Evolutionary conservation across 2,113 vertebrate species (phyloP).

Genomic region (Emydura subglobosa): DNA sequence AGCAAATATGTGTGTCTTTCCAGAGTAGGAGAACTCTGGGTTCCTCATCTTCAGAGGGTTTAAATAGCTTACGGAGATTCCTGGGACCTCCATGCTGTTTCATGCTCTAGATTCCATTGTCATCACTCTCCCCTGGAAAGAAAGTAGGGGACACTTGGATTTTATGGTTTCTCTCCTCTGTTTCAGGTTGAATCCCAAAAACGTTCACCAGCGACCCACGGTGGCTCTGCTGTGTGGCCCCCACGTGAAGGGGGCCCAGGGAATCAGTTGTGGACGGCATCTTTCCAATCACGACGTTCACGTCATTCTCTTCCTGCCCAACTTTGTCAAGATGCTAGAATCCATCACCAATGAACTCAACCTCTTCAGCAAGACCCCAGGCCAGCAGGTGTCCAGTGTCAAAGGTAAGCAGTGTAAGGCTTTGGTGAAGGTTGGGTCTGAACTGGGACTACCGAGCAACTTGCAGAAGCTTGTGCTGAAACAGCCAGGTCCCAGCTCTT

Average conservation of each 20-base stretch:
- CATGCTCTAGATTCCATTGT: background rate
- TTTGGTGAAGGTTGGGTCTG: background rate
- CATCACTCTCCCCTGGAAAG: background rate
- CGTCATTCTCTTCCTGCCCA: conserved; percentile 94
- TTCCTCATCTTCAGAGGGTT: background rate
- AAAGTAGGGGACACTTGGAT: background rate
- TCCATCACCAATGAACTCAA: conserved; percentile 93
- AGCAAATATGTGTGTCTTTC: background rate
- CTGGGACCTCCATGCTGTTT: background rate
- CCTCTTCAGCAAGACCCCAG: conserved; percentile 92
- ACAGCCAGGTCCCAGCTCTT: background rate
- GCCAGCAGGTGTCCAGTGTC: conserved; percentile 93
- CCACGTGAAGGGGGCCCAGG: conserved; percentile 97
- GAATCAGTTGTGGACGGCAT: conserved; percentile 96
- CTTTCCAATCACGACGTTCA: conserved; percentile 98
- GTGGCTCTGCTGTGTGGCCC: conserved; percentile 95
- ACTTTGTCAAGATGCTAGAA: conserved; percentile 98
- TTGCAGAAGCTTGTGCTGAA: fast-evolving
- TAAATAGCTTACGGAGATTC: background rate
- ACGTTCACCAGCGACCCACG: conserved; percentile 94
- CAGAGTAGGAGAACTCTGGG: background rate
- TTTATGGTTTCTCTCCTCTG: background rate
- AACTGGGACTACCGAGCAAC: background rate
- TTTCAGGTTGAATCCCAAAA: conserved; percentile 94
- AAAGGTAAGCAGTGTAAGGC: conserved; percentile 82